Evolutionary conservation across 2,888 invertebrate genomes (phyloP), one percentile per base, ranked within the genome.

Genomic region (Sepioteuthis lessoniana): DNA sequence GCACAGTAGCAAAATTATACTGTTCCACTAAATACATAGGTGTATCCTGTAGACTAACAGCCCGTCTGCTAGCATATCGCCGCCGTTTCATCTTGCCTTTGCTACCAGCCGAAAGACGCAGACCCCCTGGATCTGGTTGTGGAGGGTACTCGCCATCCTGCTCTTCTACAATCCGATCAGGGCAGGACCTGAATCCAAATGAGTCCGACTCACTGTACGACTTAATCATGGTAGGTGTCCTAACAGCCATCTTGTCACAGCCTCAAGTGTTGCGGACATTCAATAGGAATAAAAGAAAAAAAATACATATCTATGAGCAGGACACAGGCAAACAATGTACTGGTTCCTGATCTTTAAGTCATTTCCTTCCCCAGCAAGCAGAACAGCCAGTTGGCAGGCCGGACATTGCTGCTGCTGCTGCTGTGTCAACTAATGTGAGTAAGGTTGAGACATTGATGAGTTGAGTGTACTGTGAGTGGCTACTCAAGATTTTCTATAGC

Each of bases 1-100:
- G 92, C n/a, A 92, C 42, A 47, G 92, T 92, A 31, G 92, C 42
- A 92, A 92, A n/a, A 42, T 42, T 92, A 42, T 92, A 92, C 92
- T 92, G 92, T n/a, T 92, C 92, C n/a, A 92, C 92, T 47, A 92
- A 92, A 42, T 92, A 92, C 92, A 92, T 92, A 21, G 92, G 92
- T 46, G 92, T 92, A 42, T 92, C 92, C 92, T 92, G 92, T 10
- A 92, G n/a, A 92, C 92, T 92, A n/a, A 92, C 46, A n/a, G 92
- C 47, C n/a, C 92, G 92, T 31, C 47, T 92, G 92, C 19, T 92
- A 8, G 31, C 31, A 10, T n/a, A 92, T 42, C 92, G 92, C 4
- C 92, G 42, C 16, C 92, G 46, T n/a, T n/a, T 92, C 92, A 92
- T 47, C 42, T 42, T 92, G 92, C 92, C 47, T 19, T 92, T 92